Conservation (phyloP, 1,140 invertebrate genomes). For the Drosophila sucinea region DNA sequence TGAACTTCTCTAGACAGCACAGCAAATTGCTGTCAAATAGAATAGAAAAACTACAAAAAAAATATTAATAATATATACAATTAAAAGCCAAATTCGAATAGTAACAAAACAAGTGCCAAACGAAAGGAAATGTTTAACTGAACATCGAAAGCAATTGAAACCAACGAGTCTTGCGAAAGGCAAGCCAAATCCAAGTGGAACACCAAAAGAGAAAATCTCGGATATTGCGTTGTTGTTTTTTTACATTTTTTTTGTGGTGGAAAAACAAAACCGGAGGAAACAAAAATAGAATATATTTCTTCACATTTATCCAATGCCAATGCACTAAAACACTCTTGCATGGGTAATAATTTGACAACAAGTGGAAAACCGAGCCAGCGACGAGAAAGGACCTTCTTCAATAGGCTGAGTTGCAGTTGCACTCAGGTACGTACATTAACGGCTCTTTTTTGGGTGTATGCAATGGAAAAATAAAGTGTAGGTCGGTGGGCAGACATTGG, state of each 20-base stretch:
- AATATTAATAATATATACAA: not conserved
- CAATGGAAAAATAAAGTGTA: not conserved
- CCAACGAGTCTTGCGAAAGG: constrained; percentile 2
- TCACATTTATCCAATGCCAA: constrained; percentile 11
- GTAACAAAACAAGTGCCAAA: constrained; percentile 3
- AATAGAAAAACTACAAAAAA: constrained; percentile 18
- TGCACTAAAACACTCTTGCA: constrained; percentile 35
- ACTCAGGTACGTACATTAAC: constrained; percentile 49
- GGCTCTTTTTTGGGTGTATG: not conserved
- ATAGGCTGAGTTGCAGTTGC: constrained; percentile 52
- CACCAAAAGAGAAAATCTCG: not conserved
- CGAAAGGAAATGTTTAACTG: not conserved
- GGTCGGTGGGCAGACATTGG: not conserved
- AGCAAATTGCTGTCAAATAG: constrained; percentile 71
- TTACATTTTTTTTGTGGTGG: no score
- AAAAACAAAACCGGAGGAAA: not conserved
- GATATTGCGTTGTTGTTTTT: not conserved
- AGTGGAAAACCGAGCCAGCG: constrained; percentile 50
- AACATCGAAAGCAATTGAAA: not conserved
- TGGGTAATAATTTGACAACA: constrained; percentile 55
- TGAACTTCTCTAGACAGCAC: constrained; percentile 29
- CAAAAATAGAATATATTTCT: constrained; percentile 16
- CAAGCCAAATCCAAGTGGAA: not conserved
- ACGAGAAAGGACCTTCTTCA: constrained; percentile 43
- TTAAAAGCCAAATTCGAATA: not conserved